Conservation (phyloP, 1,140 invertebrate species). For the Dendrolimus kikuchii region DNA sequence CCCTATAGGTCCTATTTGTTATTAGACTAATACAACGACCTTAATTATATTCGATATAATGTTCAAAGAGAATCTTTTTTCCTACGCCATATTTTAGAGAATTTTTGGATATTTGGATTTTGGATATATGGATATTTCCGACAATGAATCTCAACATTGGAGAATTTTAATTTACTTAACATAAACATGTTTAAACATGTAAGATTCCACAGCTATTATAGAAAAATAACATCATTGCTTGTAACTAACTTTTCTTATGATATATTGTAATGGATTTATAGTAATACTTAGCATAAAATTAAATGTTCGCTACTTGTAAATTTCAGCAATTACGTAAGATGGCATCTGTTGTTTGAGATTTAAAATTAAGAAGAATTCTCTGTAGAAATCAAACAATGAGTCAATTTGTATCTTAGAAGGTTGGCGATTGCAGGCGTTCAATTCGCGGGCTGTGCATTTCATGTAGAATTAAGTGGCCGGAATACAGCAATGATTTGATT, state of each 20-base stretch:
- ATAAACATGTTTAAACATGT: constrained; percentile 26
- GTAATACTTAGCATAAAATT: background rate
- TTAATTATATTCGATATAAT: constrained; percentile 16
- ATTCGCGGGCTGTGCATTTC: constrained; percentile 61
- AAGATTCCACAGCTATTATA: constrained; percentile 26
- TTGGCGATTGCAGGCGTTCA: constrained; percentile 27
- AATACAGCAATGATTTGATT: constrained; percentile 5
- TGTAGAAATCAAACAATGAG: constrained; percentile 26
- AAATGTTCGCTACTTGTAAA: background rate
- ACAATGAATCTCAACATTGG: constrained; percentile 34
- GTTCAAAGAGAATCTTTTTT: constrained; percentile 25
- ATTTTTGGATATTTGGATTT: constrained; percentile 36
- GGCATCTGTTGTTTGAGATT: background rate
- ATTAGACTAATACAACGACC: too few species aligned
- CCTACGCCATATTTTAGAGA: constrained; percentile 32
- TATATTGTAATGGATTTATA: constrained; percentile 26
- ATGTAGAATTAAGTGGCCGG: constrained; percentile 47
- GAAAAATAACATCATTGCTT: constrained; percentile 18
- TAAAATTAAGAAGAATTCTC: constrained; percentile 13
- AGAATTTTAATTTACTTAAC: constrained; percentile 18
- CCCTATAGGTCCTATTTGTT: too few species aligned
- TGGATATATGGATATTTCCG: constrained; percentile 16
- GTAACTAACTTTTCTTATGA: constrained; percentile 33
- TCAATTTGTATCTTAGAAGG: constrained; percentile 42
- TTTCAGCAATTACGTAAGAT: background rate